Evolutionary conservation across 2,888 invertebrate genomes (phyloP), one percentile per base, ranked within the genome.

Genomic region (Drosophila ustulata): DNA sequence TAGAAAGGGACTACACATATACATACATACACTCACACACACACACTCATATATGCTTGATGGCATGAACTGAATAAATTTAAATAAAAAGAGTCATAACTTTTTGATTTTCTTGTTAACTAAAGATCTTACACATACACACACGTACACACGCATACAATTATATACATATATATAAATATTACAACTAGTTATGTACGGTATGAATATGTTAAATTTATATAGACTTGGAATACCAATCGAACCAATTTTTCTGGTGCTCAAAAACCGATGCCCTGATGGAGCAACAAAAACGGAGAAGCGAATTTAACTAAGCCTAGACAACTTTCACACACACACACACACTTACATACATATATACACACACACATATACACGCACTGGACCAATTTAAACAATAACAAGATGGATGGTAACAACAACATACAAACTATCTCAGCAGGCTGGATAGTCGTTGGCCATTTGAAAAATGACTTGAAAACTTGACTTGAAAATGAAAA

Each of bases 51-150:
- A 78, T 76, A 85, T 82, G 88, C 82, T 71, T 58, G 65, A 77
- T 52, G 58, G 88, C 83, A 84, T 82, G 83, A 88, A 84, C 83
- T 84, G 83, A 84, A 86, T 84, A 84, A 84, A 85, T 87, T 83
- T 88, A 78, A 82, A 74, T 56, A 55, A 71, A 72, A 65, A 72
- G 76, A 78, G 75, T 79, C 80, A 78, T 75, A 71, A 75, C 62
- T 53, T 71, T 79, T 73, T 71, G 80, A 79, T 78, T 78, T 78
- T 63, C 47, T 75, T 71, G 71, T 71, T 47, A 79, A 75, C 75
- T 75, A 71, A 77, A 78, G 68, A 81, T 66, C 74, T 74, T 83
- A 56, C 32, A 56, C 32, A 46, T 8, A 71, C 66, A 71, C 51
- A 57, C 30, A 47, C 23, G 46, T 23, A 61, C 30, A 53, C 47